Evolutionary conservation across 1,140 invertebrate genomes (phyloP), one percentile per base, ranked within the genome.

Genomic region (Heterodera schachtii): DNA sequence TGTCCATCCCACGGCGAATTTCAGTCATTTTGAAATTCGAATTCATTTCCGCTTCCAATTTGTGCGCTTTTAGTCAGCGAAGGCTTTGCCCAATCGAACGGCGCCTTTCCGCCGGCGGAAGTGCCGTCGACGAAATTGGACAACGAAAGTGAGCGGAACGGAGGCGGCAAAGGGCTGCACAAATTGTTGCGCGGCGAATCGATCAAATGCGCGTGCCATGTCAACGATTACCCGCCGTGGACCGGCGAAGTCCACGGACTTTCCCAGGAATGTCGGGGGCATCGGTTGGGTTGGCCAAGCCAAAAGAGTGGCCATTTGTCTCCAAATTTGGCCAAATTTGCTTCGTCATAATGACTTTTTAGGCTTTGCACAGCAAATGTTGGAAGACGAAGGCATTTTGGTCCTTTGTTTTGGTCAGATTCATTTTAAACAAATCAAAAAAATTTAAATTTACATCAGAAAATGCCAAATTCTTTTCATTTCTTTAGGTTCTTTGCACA

Each of bases 181-280:
- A 2, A 64, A 16, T 64, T 64, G 57, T 19, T 64, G 1, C 11
- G 13, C 16, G 16, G 4, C 19, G 73, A 79, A 31, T 78, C 75
- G 3, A 85, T 60, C 47, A 52, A 8, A 8, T 88, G 87, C 74
- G 66, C 83, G 19, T 90, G 88, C 67, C 88, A 90, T 73, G 57
- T 75, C 5, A 80, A 82, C 4, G 88, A 88, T 52, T 87, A 86
- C 31, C 88, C 87, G 1, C 82, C 87, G 7, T 88, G 88, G 88
- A 90, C 86, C 3, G 88, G 87, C 19, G 87, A 88, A 80, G 84
- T 88, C 66, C 87, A 88, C 74, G 87, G 88, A 31, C 70, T 88
- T 46, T 86, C 81, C 67, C 87, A 87, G 74, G 86, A 84, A 81
- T 31, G 60, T 60, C n/a, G 19, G 49, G 49, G 49, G 52, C 43